These are phyloP conservation scores for Temnothorax ravouxi DNA, from an alignment of 2,888 invertebrate genomes.

Conservation along the genomic window DNA sequence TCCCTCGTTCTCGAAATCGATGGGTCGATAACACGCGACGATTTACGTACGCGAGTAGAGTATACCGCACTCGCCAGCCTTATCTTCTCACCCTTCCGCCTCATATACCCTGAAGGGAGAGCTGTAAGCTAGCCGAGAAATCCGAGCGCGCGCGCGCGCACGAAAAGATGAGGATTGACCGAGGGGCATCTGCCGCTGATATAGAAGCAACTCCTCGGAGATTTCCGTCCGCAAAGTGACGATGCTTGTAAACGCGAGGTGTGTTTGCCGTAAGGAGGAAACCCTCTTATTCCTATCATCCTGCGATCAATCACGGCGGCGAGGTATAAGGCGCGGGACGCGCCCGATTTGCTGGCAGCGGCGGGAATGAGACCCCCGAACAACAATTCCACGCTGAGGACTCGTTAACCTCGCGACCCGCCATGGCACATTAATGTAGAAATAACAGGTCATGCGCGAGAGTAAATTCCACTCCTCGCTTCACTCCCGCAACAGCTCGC, in stretches of 20 bases:
- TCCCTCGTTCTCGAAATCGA: constrained; percentile 39
- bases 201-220: constrained; percentile 64
- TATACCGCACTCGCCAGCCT: constrained; percentile 16
- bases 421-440: constrained; percentile 52
- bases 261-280: constrained; percentile 57
- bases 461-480: constrained; percentile 3
- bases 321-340: neutral
- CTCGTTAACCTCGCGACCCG: constrained; percentile 59
- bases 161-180: constrained; percentile 75
- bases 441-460: constrained; percentile 47
- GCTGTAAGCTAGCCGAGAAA: constrained; percentile 64
- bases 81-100: constrained; percentile 7
- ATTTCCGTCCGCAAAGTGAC: constrained; percentile 76
- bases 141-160: constrained; percentile 51
- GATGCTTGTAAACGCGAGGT: constrained; percentile 74
- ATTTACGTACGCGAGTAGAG: constrained; percentile 58
- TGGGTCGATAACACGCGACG: constrained; percentile 53
- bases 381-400: constrained; percentile 60
- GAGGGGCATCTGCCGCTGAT: constrained; percentile 55
- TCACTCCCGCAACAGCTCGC: neutral
- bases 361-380: neutral
- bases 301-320: constrained; percentile 60
- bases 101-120: constrained; percentile 51
- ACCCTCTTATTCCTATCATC: constrained; percentile 69
- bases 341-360: neutral